These are phyloP conservation scores for Rhodeus uyekii DNA, from an alignment of 2,797 vertebrate species.

Conservation along the genomic window DNA sequence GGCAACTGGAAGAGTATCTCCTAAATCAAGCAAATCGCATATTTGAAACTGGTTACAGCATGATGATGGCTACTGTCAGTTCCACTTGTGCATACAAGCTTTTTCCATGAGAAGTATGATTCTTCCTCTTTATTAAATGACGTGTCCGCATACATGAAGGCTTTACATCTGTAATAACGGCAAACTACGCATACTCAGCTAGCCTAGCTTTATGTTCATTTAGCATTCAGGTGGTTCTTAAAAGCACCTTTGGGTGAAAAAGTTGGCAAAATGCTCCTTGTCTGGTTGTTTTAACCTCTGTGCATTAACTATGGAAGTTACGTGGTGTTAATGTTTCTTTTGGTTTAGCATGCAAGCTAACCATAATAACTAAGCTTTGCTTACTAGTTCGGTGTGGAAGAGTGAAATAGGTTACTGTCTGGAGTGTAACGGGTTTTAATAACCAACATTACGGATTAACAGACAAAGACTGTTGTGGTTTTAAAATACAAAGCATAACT, in stretches of 20 bases:
- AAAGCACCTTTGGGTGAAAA: constrained; percentile 15
- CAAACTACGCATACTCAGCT: constrained; percentile 35
- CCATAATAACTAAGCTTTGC: constrained; percentile 18
- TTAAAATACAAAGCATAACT: constrained; percentile 13
- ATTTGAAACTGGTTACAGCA: constrained; percentile 22
- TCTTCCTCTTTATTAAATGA: constrained; percentile 6
- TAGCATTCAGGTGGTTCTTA: constrained; percentile 33
- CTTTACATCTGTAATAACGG: constrained; percentile 24
- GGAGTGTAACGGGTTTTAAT: not conserved
- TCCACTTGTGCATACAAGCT: not conserved
- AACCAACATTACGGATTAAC: not conserved
- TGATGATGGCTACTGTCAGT: constrained; percentile 9
- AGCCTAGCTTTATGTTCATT: constrained; percentile 27
- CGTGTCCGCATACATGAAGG: constrained; percentile 10
- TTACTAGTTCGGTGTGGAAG: not conserved
- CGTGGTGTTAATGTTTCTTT: constrained; percentile 16
- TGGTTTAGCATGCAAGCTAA: constrained; percentile 43
- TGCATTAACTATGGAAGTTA: constrained; percentile 1
- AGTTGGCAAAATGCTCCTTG: constrained; percentile 23
- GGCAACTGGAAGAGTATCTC: not conserved
- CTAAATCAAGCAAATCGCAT: not conserved
- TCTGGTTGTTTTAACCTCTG: not conserved
- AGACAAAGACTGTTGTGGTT: not conserved
- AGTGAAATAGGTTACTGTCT: constrained; percentile 1
- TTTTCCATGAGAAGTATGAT: not conserved